Percentiles rank a stretch among this genome's conserved stretches.
phyloP scores from a whole-genome alignment of 2,797 vertebrate genomes.

The Gobionotothen gibberifrons region DNA sequence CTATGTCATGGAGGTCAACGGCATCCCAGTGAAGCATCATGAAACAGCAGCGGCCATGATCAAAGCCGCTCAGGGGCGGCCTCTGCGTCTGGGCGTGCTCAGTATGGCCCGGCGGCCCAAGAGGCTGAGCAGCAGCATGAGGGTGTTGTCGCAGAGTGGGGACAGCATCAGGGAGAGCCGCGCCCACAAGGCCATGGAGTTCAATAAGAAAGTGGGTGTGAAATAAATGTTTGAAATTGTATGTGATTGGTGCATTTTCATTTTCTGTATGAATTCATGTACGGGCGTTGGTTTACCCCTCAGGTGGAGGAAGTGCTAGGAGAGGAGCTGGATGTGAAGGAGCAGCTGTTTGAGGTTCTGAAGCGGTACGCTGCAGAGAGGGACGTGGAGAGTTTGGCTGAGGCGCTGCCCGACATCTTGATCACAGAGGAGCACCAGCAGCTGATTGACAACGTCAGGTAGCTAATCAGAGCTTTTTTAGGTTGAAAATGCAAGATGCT shows the following conservation, averaged over 20 bases:
- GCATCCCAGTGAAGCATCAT: slow-evolving; percentile 82
- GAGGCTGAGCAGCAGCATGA: slow-evolving; percentile 80
- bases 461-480: slow-evolving; percentile 43
- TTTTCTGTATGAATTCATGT: not conserved
- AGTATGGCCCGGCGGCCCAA: slow-evolving; percentile 82
- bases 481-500: not conserved
- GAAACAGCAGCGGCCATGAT: slow-evolving; percentile 84
- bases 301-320: slow-evolving; percentile 94
- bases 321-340: slow-evolving; percentile 90
- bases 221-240: not conserved
- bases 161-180: slow-evolving; percentile 85
- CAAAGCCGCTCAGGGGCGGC: slow-evolving; percentile 80
- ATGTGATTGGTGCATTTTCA: not conserved
- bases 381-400: slow-evolving; percentile 91
- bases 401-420: slow-evolving; percentile 88
- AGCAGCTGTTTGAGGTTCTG: slow-evolving; percentile 90
- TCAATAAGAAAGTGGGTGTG: slow-evolving; percentile 89
- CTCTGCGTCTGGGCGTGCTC: slow-evolving; percentile 88
- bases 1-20: slow-evolving; percentile 90
- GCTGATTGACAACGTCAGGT: slow-evolving; percentile 96
- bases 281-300: not conserved
- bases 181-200: slow-evolving; percentile 92
- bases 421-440: slow-evolving; percentile 88
- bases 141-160: slow-evolving; percentile 80
- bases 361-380: slow-evolving; percentile 93